Evolutionary conservation across 1,140 invertebrate species (phyloP).

Genomic region (Ganaspis sp.): DNA sequence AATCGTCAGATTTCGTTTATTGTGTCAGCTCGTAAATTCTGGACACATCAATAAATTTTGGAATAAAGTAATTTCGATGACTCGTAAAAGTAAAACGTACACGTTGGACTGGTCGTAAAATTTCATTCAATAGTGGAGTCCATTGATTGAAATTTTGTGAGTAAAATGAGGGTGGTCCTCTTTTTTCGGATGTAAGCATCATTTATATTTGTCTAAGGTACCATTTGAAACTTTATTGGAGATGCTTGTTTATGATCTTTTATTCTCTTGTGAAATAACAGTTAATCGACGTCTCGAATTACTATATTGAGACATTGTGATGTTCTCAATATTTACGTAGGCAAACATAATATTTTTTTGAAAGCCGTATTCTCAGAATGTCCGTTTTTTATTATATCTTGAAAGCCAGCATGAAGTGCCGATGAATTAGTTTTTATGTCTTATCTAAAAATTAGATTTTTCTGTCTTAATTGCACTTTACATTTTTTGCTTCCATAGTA

Average conservation of each 20-base stretch:
- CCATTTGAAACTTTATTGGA: neutral
- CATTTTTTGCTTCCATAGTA: too few relatives aligned
- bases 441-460: too few relatives aligned
- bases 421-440: too few relatives aligned
- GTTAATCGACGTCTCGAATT: slow-evolving; percentile 21
- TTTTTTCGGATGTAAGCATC: slow-evolving; percentile 38
- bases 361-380: too few relatives aligned
- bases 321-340: neutral
- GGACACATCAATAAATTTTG: slow-evolving; percentile 51
- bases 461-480: too few relatives aligned
- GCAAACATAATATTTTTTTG: too few relatives aligned
- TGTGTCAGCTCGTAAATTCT: slow-evolving; percentile 47
- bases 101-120: slow-evolving; percentile 47
- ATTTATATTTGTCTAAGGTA: neutral
- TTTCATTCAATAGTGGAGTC: slow-evolving; percentile 49
- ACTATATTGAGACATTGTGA: too few relatives aligned
- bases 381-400: too few relatives aligned
- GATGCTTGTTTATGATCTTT: neutral
- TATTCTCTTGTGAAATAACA: neutral
- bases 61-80: slow-evolving; percentile 54
- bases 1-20: slow-evolving; percentile 50
- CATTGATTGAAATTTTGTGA: slow-evolving; percentile 46
- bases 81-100: slow-evolving; percentile 54
- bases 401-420: too few relatives aligned
- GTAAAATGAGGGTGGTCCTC: slow-evolving; percentile 52